Base-by-base conservation (phyloP, 2,797 vertebrate genomes). In the Masticophis lateralis region DNA sequence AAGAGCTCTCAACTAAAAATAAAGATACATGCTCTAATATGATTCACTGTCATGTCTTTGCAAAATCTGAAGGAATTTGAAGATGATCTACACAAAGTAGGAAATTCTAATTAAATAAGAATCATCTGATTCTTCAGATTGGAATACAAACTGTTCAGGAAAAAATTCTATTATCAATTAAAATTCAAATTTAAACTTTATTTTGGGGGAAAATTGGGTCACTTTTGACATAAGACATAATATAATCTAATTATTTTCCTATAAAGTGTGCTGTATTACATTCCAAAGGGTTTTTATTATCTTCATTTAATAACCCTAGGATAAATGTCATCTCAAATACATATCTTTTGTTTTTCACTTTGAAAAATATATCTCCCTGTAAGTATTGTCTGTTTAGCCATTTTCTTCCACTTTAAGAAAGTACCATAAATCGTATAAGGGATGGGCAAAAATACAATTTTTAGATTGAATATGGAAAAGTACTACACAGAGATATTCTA, bases 1-100 rank as follows among this genome's bases (percentile, higher is more conserved):
- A 90, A 91, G 69, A 89, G 51, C 51, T 91, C 69, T 87, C 69
- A 89, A 69, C 59, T 89, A 89, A 91, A 93, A 89, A 32, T 61
- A 79, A 87, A 91, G 63, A 91, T 74, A 89, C 61, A 91, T 86
- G 90, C 79, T 89, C 32, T 51, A 18, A 86, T 88, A 56, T 55
- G 12, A 32, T 43, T 59, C n/a, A 55, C n/a, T 93, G 47, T 59
- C 66, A 93, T 57, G 57, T 86, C 69, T 57, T 89, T 91, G 87
- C 69, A 89, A 32, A 93, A 53, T 59, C 89, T 59, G 37, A 89
- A 63, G 47, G 74, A 89, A 86, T 56, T 93, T 60, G 61, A 56
- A 89, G 2, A 63, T 63, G 37, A 89, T 89, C 37, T 91, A 61
- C 22, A 43, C 55, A 56, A 93, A 91, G 20, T 37, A 56, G 18